Base-by-base conservation (phyloP, 2,797 vertebrate genomes). In the Sebastes oblongus region DNA sequence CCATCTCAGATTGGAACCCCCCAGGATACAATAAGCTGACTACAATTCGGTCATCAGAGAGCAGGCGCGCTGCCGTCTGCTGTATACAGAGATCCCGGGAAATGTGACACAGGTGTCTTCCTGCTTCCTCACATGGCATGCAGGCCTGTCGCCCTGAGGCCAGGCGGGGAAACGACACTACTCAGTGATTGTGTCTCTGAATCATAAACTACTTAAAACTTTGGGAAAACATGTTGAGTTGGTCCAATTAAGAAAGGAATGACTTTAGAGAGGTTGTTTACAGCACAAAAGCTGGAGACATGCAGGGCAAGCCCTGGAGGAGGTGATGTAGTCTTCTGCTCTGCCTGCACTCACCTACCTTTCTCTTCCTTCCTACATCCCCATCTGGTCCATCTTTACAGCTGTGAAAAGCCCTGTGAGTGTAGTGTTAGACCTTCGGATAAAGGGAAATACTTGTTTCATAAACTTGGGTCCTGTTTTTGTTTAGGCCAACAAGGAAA, bases 181-280 rank as follows among this genome's bases (percentile, higher is more conserved):
- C 77, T 88, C 46, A n/a, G 72, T 82, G 83, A 84, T 93, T 91
- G 67, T 65, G 77, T 86, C 88, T 88, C 80, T 65, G 75, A 92
- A 93, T 92, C 86, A 88, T 95, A 93, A 96, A 95, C 83, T 83
- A 82, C 88, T 94, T 93, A 92, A 92, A 86, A 91, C 84, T 85
- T 86, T 90, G 80, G 86, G 90, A 91, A 91, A 93, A 94, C 87
- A 92, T 86, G 82, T 65, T 74, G 75, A 87, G 89, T 82, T 86
- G 85, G 84, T 84, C 86, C 88, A 94, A 92, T 95, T 95, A 93
- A 89, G 86, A 86, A 83, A 82, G 80, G 93, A 93, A 94, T 93
- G 87, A 87, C 86, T 93, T 94, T 91, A 92, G 86, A 89, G 88
- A 87, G 89, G 91, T 84, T 82, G 85, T 94, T 93, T 91, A 79